Evolutionary conservation across 2,888 invertebrate genomes (phyloP).

Genomic region (Alloplasta piceator): DNA sequence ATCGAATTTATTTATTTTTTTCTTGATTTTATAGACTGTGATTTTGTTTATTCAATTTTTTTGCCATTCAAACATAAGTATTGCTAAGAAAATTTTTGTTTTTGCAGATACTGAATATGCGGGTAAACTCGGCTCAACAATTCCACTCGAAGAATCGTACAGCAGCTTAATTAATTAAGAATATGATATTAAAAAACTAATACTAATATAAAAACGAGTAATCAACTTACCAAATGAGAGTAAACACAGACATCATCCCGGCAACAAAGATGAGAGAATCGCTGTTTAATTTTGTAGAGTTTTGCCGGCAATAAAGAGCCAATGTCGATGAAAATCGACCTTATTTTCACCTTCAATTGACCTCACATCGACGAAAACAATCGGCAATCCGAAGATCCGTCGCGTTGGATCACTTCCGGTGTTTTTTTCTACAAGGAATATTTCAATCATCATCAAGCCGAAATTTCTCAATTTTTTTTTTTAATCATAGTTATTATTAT

Average conservation of each 20-base stretch:
- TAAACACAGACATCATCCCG: not conserved
- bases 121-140: slow-evolving; percentile 70
- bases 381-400: not conserved
- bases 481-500: slow-evolving; percentile 84
- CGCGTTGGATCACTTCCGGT: too few species aligned
- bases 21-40: too few species aligned
- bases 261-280: not conserved
- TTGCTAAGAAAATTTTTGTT: slow-evolving; percentile 16
- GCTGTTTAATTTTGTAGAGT: slow-evolving; percentile 53
- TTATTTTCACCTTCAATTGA: not conserved
- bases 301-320: slow-evolving; percentile 42
- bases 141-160: slow-evolving; percentile 65
- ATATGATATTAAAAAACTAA: slow-evolving; percentile 10
- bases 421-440: not conserved
- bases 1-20: too few species aligned
- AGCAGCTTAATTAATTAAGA: slow-evolving; percentile 30
- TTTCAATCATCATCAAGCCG: not conserved
- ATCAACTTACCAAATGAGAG: slow-evolving; percentile 21
- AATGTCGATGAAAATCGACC: not conserved
- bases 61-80: too few species aligned
- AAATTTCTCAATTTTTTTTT: slow-evolving; percentile 70
- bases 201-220: slow-evolving; percentile 2
- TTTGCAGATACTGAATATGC: slow-evolving; percentile 69
- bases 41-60: too few species aligned
- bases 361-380: not conserved